Evolutionary conservation across 2,113 vertebrate genomes (phyloP).

Genomic region (Phodopus roborovskii): DNA sequence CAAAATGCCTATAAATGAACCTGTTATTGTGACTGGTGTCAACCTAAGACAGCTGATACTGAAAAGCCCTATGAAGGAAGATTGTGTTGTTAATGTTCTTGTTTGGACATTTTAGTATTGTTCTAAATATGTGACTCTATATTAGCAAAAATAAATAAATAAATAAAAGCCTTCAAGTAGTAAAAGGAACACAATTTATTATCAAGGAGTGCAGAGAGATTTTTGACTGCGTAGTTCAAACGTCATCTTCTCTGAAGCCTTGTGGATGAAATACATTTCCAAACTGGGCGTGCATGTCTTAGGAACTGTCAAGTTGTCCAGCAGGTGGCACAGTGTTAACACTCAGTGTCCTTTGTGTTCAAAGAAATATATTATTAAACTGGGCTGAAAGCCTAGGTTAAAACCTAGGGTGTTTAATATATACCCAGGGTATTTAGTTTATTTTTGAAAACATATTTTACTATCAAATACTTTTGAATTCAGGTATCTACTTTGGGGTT

Average conservation of each 20-base stretch:
- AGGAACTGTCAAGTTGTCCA: conserved; percentile 74
- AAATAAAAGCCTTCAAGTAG: neutral
- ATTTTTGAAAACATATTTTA: conserved; percentile 17
- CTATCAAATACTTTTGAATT: neutral
- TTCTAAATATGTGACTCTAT: neutral
- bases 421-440: neutral
- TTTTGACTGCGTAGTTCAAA: neutral
- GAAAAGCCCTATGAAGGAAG: neutral
- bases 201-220: neutral
- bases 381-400: conserved; percentile 36
- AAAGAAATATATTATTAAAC: conserved; percentile 32
- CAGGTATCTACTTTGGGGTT: neutral
- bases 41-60: neutral
- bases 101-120: neutral
- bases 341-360: conserved; percentile 22
- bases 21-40: neutral
- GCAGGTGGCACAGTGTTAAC: conserved; percentile 87
- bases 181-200: neutral
- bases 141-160: too few relatives aligned
- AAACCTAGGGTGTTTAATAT: neutral
- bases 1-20: neutral
- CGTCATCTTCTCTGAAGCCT: neutral
- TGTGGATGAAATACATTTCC: neutral
- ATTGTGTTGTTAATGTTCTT: neutral
- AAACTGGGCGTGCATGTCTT: neutral